Conservation (phyloP, 2,888 invertebrate species). For the Tolmerus cingulatus region DNA sequence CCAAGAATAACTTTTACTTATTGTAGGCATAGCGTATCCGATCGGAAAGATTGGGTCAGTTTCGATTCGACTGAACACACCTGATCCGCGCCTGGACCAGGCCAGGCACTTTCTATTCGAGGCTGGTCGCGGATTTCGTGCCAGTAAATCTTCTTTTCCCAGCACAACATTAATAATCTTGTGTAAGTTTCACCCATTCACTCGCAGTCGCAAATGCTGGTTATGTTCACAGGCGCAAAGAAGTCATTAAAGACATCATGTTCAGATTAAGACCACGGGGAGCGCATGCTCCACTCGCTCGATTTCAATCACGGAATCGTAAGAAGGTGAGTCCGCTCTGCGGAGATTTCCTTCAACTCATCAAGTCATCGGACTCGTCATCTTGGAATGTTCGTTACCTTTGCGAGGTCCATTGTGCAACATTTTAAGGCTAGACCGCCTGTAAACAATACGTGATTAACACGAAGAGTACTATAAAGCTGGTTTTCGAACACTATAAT, state of each 20-base stretch:
- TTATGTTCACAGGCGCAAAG: not conserved
- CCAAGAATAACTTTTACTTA: slow-evolving; percentile 27
- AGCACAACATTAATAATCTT: not conserved
- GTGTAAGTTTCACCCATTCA: not conserved
- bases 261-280: not conserved
- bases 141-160: not conserved
- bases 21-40: not conserved
- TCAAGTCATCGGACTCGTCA: not conserved
- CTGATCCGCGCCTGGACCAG: not conserved
- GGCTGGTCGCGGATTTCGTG: not conserved
- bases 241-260: not conserved
- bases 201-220: not conserved
- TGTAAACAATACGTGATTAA: not conserved
- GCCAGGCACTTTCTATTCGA: not conserved
- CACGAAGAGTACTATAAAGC: not conserved
- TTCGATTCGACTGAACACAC: not conserved
- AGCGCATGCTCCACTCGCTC: not conserved
- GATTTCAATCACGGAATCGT: not conserved
- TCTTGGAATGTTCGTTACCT: not conserved
- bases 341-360: not conserved
- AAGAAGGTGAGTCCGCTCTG: not conserved
- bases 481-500: not conserved
- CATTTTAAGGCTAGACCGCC: not conserved
- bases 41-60: slow-evolving; percentile 12
- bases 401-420: not conserved